These are phyloP conservation scores for Sphaeramia orbicularis DNA, from an alignment of 2,797 vertebrate genomes.

Conservation along the genomic window DNA sequence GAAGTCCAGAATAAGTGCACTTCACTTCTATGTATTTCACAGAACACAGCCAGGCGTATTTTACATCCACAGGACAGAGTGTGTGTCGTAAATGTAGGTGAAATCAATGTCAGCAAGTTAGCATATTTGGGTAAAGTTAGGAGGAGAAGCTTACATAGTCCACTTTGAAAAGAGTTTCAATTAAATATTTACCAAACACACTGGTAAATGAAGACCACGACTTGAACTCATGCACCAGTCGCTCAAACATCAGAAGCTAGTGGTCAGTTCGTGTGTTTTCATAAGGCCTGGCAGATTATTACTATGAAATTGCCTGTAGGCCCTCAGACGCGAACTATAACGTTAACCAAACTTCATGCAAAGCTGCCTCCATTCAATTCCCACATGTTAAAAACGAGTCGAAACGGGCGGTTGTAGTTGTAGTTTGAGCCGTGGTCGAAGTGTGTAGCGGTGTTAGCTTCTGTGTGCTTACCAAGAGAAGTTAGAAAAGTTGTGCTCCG, in stretches of 20 bases:
- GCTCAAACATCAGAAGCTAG: constrained; percentile 6
- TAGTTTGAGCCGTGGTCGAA: neutral
- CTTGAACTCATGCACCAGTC: neutral
- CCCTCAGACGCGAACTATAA: constrained; percentile 51
- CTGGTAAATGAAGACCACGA: neutral
- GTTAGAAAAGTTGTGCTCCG: constrained; percentile 86
- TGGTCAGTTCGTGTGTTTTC: constrained; percentile 37
- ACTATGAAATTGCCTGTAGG: constrained; percentile 59
- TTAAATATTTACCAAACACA: neutral
- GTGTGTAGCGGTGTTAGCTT: constrained; percentile 1
- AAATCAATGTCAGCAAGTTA: constrained; percentile 51
- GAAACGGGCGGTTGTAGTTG: neutral
- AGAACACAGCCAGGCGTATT: neutral
- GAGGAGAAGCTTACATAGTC: neutral
- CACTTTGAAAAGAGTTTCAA: neutral
- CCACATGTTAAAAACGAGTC: constrained; percentile 15
- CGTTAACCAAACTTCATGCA: constrained; percentile 43
- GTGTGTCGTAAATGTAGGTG: neutral
- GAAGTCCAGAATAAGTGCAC: constrained; percentile 5
- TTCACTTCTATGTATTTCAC: neutral
- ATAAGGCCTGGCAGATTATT: constrained; percentile 49
- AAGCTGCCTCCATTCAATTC: constrained; percentile 49
- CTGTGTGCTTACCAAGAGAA: constrained; percentile 81
- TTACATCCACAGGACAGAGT: constrained; percentile 3
- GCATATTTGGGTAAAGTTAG: neutral